Evolutionary conservation across 2,797 vertebrate species (phyloP).

Genomic region (Sebastes oblongus): DNA sequence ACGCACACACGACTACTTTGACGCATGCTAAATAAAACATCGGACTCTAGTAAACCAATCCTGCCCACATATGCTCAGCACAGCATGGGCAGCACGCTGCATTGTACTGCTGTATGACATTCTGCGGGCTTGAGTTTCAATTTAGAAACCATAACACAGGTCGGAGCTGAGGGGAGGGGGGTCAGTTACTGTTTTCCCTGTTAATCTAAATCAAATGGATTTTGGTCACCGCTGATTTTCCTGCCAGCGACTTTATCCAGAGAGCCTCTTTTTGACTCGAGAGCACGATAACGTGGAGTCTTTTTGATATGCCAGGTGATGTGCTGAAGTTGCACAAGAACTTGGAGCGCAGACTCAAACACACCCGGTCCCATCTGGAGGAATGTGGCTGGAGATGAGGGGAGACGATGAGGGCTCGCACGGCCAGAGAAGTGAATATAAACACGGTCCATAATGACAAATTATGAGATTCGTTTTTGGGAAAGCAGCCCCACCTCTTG

Average conservation of each 20-base stretch:
- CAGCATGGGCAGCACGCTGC: conserved; percentile 59
- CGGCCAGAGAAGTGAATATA: conserved; percentile 47
- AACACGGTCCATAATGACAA: conserved; percentile 56
- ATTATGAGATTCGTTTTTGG: conserved; percentile 41
- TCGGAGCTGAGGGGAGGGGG: background rate
- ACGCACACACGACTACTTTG: conserved; percentile 59
- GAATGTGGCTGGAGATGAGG: conserved; percentile 41
- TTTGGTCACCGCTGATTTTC: conserved; percentile 32
- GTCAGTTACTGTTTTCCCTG: conserved; percentile 10
- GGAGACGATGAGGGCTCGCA: conserved; percentile 13
- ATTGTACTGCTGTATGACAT: conserved; percentile 75
- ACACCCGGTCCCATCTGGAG: conserved; percentile 52
- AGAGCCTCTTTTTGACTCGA: background rate
- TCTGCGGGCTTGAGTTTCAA: conserved; percentile 71
- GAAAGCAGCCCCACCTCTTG: conserved; percentile 10
- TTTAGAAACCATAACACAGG: conserved; percentile 67
- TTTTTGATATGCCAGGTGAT: conserved; percentile 51
- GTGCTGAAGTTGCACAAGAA: conserved; percentile 44
- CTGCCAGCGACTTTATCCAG: conserved; percentile 8
- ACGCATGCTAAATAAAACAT: conserved; percentile 81
- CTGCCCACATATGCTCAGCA: conserved; percentile 76
- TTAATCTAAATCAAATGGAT: conserved; percentile 57
- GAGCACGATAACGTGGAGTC: background rate
- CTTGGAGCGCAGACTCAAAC: conserved; percentile 39
- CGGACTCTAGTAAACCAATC: conserved; percentile 74